Evolutionary conservation across 2,797 vertebrate genomes (phyloP), one percentile per base, ranked within the genome.

Genomic region (Acrossocheilus fasciatus): DNA sequence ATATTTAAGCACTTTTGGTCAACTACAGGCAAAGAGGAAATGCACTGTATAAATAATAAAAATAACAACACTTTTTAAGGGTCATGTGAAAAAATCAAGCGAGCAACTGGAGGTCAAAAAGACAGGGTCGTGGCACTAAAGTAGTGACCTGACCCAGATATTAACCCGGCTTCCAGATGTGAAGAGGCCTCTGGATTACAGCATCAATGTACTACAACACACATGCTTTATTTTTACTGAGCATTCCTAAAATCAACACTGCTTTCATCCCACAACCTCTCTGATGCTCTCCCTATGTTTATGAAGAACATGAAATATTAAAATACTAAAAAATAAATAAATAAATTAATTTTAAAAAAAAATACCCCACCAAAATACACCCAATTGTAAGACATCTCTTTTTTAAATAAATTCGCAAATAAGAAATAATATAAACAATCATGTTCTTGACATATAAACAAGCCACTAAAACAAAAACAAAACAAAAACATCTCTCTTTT

Each of bases 161-260:
- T 95, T 94, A 95, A 93, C 94, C 93, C 91, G 90, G 92, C 92
- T 92, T 95, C 94, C 95, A 96, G 95, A 96, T 96, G 94, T 95
- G 94, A 92, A 92, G 90, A 86, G 88, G 88, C 87, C 64, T 89
- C 91, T 91, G 94, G 94, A 95, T 95, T 95, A 95, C 93, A 94
- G 91, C 92, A 92, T 91, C 91, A 86, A 92, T 92, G 92, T 93
- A 94, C 91, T 91, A 87, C 88, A 90, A 92, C 92, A 92, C 94
- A 94, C 94, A 94, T 93, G 93, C 94, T 93, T 92, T 52, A 39
- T 52, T 92, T 89, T 93, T 92, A 93, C 94, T 91, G 91, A 95
- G 89, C 91, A 90, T 94, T 94, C 94, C 94, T 91, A 90, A 94
- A 91, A 92, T 52, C 66, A 66, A 66, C 66, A 41, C 8, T 4